Conservation (phyloP, 2,113 vertebrate species). For the Naja naja region DNA sequence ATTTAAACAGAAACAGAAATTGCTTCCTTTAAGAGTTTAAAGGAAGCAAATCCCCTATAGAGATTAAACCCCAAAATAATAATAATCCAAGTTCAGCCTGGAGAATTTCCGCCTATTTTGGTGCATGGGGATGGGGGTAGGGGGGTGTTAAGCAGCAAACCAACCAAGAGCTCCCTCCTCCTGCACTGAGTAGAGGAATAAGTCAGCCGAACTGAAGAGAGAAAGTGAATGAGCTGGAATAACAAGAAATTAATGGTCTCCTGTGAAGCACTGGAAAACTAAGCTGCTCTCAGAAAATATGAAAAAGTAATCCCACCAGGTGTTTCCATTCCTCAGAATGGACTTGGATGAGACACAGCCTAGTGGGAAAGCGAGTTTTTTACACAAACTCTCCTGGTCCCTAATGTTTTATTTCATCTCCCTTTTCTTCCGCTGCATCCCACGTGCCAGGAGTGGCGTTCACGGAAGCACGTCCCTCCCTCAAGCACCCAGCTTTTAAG, state of each 20-base stretch:
- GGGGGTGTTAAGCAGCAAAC: neutral
- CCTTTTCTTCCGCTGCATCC: neutral
- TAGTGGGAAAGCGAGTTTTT: neutral
- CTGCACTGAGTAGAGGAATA: neutral
- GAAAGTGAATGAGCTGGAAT: neutral
- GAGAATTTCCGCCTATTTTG: neutral
- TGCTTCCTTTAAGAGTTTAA: neutral
- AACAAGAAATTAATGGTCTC: neutral
- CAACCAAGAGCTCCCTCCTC: neutral
- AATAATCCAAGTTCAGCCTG: neutral
- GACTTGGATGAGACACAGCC: neutral
- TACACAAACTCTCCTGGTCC: neutral
- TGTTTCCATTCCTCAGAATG: neutral
- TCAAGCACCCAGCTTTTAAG: neutral
- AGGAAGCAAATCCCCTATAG: neutral
- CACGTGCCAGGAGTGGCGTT: no score
- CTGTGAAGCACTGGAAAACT: constrained; percentile 2
- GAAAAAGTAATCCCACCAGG: neutral
- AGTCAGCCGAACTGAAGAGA: neutral
- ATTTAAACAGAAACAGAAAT: neutral
- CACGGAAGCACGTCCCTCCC: no score
- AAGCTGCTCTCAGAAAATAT: neutral
- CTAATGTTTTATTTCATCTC: neutral
- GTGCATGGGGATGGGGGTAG: neutral
- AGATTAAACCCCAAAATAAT: neutral